Conservation (phyloP, 2,888 invertebrate genomes). For the Neelides folsomi region DNA sequence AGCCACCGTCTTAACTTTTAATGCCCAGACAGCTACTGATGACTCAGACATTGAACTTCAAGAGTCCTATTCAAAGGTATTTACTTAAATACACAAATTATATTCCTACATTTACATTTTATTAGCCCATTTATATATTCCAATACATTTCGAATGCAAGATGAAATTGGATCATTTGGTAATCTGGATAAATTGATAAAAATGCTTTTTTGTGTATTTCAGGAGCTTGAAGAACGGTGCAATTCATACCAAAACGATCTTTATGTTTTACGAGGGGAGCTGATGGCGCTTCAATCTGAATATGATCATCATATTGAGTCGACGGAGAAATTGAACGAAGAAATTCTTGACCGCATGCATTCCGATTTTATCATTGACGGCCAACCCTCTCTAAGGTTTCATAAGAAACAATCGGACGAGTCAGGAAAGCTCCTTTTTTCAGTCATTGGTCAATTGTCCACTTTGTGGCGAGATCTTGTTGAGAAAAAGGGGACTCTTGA, state of each 20-base stretch:
- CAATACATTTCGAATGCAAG: neutral
- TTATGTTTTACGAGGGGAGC: constrained; percentile 25
- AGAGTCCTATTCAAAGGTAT: constrained; percentile 20
- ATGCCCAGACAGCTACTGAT: constrained; percentile 8
- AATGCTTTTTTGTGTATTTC: neutral
- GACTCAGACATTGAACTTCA: constrained; percentile 7
- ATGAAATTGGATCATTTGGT: neutral
- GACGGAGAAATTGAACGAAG: constrained; percentile 25
- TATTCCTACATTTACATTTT: neutral
- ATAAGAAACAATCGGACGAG: constrained; percentile 12
- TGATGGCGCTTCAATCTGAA: constrained; percentile 28
- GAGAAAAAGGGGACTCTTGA: constrained; percentile 38
- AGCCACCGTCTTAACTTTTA: neutral
- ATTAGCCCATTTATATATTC: neutral
- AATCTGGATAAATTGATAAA: no score
- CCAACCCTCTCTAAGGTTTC: constrained; percentile 16
- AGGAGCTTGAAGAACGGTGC: constrained; percentile 32
- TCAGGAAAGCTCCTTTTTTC: constrained; percentile 19
- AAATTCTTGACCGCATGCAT: constrained; percentile 24
- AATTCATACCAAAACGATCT: constrained; percentile 30
- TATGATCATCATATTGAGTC: constrained; percentile 24
- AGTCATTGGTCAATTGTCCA: constrained; percentile 24
- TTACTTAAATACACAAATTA: neutral
- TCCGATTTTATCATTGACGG: constrained; percentile 30
- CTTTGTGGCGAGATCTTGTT: constrained; percentile 26